Conservation (phyloP, 2,797 vertebrate species). For the Malacoraja senta region DNA sequence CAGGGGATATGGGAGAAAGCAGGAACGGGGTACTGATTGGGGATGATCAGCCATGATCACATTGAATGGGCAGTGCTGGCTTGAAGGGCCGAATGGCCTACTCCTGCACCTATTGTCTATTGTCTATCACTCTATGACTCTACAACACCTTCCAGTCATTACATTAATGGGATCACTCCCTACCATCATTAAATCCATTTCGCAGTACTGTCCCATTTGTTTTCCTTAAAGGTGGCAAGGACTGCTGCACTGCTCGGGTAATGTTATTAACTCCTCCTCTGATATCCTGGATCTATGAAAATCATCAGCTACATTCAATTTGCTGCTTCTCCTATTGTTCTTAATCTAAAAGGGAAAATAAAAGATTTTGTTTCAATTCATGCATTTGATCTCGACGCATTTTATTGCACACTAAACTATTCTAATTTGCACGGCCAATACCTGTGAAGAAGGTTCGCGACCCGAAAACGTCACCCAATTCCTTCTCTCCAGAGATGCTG, state of each 20-base stretch:
- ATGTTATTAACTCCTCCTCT: background rate
- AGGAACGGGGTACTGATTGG: no score
- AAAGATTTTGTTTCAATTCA: background rate
- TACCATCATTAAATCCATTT: slow-evolving; percentile 37
- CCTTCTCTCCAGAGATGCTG: no score
- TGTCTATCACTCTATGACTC: no score
- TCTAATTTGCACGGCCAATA: background rate
- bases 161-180: background rate
- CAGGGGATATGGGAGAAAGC: no score
- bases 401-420: background rate
- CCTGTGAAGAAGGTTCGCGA: background rate
- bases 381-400: background rate
- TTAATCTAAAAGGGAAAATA: slow-evolving; percentile 27
- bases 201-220: slow-evolving; percentile 16
- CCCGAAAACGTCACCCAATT: no score
- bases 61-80: no score
- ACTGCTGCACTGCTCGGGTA: slow-evolving; percentile 2
- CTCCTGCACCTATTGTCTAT: background rate
- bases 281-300: background rate
- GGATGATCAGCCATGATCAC: no score
- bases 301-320: background rate
- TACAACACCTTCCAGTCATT: background rate
- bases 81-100: background rate
- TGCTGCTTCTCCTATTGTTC: slow-evolving; percentile 23
- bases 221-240: slow-evolving; percentile 35